Conservation (phyloP, 2,113 vertebrate genomes). For the Spizaetus ornatus region DNA sequence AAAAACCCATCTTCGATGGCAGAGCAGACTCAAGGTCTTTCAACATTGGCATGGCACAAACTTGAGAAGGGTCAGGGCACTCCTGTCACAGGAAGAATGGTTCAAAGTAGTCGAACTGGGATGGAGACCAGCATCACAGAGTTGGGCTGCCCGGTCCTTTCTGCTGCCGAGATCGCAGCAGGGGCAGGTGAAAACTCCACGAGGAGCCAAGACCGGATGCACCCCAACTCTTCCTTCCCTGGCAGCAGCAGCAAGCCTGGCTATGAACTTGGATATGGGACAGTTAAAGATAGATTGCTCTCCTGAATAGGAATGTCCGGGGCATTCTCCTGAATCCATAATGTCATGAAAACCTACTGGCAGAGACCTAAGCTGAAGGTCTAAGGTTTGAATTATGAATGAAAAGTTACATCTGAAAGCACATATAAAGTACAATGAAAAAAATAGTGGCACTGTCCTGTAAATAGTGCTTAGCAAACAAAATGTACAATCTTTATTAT, state of each 20-base stretch:
- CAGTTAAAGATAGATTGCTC: not conserved
- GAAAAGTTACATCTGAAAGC: not conserved
- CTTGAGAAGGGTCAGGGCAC: not conserved
- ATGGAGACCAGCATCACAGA: not conserved
- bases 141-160: not conserved
- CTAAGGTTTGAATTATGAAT: not conserved
- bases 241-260: not conserved
- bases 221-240: not conserved
- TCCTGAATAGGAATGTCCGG: not conserved
- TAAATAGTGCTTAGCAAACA: not conserved
- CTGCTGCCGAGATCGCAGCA: not conserved
- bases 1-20: accelerated
- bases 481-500: not conserved
- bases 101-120: not conserved
- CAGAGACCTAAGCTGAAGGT: not conserved
- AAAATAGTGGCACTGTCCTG: not conserved
- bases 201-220: not conserved
- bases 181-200: not conserved
- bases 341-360: not conserved
- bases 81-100: not conserved
- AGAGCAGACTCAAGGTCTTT: not conserved
- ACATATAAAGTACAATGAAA: not conserved
- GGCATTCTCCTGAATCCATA: not conserved
- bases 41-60: not conserved
- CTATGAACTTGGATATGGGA: not conserved